Percentiles rank a stretch among this genome's conserved stretches.
These are phyloP conservation scores for Leucozona laternaria DNA, from an alignment of 2,888 invertebrate genomes.

Conservation along the genomic window DNA sequence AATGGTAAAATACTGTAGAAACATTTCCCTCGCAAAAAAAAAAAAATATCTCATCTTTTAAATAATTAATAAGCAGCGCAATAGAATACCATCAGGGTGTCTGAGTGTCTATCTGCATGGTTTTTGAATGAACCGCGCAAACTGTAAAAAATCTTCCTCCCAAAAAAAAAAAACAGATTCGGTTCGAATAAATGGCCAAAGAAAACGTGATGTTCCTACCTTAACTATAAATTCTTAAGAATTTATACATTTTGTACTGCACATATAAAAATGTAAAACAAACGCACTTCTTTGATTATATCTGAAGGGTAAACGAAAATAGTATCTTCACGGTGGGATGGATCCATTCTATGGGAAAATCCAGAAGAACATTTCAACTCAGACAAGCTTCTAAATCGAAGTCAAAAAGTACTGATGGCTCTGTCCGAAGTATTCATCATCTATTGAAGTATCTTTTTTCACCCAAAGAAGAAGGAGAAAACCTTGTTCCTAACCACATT, in stretches of 20 bases:
- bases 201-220: conserved; percentile 69
- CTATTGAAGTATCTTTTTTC: conserved; percentile 2
- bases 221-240: conserved; percentile 68
- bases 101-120: conserved; percentile 62
- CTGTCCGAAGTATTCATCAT: conserved; percentile 41
- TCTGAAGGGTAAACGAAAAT: conserved; percentile 15
- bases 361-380: conserved; percentile 28
- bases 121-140: conserved; percentile 69
- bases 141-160: conserved; percentile 44
- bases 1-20: conserved; percentile 26
- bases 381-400: conserved; percentile 44
- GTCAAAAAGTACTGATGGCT: conserved; percentile 53
- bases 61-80: conserved; percentile 75
- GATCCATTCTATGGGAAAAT: conserved; percentile 3
- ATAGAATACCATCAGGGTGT: conserved; percentile 52
- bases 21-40: not conserved
- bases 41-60: conserved; percentile 53
- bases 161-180: not conserved
- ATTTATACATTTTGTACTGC: conserved; percentile 25
- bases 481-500: conserved; percentile 43
- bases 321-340: not conserved
- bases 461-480: not conserved
- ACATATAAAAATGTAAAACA: conserved; percentile 28
- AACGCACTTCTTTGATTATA: conserved; percentile 69
- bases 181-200: conserved; percentile 68